Percentiles rank a stretch among this genome's conserved stretches.
These are phyloP conservation scores for Lucifuga dentata DNA, from an alignment of 2,113 vertebrate species.

Conservation along the genomic window DNA sequence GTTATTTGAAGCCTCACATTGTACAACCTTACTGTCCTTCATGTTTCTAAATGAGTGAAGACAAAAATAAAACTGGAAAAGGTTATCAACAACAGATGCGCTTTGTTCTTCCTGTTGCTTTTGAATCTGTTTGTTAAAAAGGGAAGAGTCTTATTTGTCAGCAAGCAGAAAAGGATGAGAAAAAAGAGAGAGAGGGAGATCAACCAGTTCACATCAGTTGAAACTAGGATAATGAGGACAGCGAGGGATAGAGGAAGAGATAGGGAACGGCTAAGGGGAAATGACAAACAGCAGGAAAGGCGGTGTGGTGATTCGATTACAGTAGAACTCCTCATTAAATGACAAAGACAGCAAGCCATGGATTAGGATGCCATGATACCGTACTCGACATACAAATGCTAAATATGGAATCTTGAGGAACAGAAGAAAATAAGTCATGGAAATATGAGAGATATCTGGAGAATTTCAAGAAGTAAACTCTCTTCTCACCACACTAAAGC, in stretches of 20 bases:
- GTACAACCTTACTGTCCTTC: conserved; percentile 54
- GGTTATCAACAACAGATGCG: conserved; percentile 38
- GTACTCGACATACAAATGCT: neutral
- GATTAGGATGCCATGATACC: neutral
- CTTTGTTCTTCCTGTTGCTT: conserved; percentile 53
- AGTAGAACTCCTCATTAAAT: conserved; percentile 57
- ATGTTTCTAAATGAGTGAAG: conserved; percentile 60
- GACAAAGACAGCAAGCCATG: conserved; percentile 40
- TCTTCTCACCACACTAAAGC: too few species aligned
- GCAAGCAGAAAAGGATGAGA: conserved; percentile 13
- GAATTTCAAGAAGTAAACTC: too few species aligned
- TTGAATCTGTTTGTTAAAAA: conserved; percentile 43
- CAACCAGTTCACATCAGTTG: conserved; percentile 55
- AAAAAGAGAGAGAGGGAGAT: conserved; percentile 23
- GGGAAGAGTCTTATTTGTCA: conserved; percentile 48
- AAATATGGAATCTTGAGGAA: conserved; percentile 13
- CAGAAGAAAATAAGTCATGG: too few species aligned
- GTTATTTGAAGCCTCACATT: conserved; percentile 58
- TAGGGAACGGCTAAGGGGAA: conserved; percentile 63
- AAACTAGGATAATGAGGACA: conserved; percentile 61
- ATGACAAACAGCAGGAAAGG: conserved; percentile 64
- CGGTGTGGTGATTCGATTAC: conserved; percentile 57
- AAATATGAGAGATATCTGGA: too few species aligned
- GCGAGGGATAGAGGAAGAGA: conserved; percentile 51
- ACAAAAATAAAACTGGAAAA: conserved; percentile 41